Conservation (phyloP, 2,797 vertebrate genomes). For the Peromyscus aztecus region DNA sequence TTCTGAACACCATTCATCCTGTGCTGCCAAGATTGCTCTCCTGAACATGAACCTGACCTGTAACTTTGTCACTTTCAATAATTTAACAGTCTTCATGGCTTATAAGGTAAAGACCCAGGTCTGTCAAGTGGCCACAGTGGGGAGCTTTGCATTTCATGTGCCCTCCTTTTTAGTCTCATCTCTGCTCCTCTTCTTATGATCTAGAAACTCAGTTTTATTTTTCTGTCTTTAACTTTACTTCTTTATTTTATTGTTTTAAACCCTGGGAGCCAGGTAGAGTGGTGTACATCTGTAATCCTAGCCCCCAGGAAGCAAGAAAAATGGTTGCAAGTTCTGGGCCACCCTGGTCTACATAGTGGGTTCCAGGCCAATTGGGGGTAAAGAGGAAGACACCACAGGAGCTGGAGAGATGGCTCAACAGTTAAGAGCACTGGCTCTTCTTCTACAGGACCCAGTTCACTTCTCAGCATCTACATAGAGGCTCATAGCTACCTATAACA, state of each 20-base stretch:
- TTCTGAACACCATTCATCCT: conserved; percentile 20
- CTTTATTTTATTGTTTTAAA: too few relatives aligned
- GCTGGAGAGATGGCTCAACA: neutral
- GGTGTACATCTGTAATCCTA: too few relatives aligned
- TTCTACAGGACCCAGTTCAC: neutral
- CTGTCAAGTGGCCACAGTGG: neutral
- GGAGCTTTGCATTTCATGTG: neutral
- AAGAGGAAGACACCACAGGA: neutral
- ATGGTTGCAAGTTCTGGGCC: too few relatives aligned
- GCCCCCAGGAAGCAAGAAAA: too few relatives aligned
- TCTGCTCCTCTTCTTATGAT: neutral
- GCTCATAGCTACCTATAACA: neutral
- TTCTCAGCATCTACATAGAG: neutral
- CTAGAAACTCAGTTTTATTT: too few relatives aligned
- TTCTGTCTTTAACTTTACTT: too few relatives aligned
- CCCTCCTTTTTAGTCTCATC: neutral
- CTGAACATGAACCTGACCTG: conserved; percentile 31
- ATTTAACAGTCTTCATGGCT: neutral
- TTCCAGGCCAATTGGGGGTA: too few relatives aligned
- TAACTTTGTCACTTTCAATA: neutral
- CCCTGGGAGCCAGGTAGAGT: too few relatives aligned
- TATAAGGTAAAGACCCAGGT: neutral
- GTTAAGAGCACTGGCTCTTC: neutral
- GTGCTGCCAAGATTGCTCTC: neutral
- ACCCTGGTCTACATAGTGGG: too few relatives aligned